phyloP scores from a whole-genome alignment of 2,797 vertebrate genomes.

The Acanthopagrus latus region DNA sequence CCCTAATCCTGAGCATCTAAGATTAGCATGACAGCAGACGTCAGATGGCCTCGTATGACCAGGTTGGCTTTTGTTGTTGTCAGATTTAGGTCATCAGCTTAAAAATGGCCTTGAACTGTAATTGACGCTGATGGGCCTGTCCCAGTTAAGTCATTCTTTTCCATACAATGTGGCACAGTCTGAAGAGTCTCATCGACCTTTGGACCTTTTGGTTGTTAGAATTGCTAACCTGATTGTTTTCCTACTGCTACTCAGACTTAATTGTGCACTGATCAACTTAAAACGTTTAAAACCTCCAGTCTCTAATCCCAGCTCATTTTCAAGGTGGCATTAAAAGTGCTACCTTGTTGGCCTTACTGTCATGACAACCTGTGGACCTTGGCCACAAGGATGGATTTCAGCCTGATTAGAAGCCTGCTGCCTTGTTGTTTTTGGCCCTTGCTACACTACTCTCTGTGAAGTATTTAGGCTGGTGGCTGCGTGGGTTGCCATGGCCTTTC shows the following conservation, averaged over 20 bases:
- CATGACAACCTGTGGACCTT: constrained; percentile 68
- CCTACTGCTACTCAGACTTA: constrained; percentile 35
- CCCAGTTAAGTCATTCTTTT: constrained; percentile 46
- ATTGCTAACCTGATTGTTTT: constrained; percentile 45
- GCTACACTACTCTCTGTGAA: constrained; percentile 49
- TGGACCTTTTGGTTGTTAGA: constrained; percentile 34
- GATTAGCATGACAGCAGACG: constrained; percentile 83
- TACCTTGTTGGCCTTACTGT: constrained; percentile 61
- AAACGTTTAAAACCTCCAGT: constrained; percentile 32
- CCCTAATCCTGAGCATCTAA: constrained; percentile 83
- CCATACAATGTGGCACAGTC: neutral
- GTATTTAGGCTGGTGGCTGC: constrained; percentile 66
- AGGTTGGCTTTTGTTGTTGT: constrained; percentile 82
- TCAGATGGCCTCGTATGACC: constrained; percentile 83
- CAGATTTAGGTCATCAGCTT: constrained; percentile 84
- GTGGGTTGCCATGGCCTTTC: constrained; percentile 67
- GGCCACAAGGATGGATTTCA: constrained; percentile 56
- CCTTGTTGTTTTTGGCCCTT: constrained; percentile 65
- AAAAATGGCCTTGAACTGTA: constrained; percentile 75
- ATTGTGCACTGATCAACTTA: constrained; percentile 50
- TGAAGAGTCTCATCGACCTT: constrained; percentile 10
- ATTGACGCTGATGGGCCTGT: constrained; percentile 69
- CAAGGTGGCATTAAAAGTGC: constrained; percentile 68
- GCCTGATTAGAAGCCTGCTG: constrained; percentile 57
- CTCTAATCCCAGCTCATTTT: constrained; percentile 74